A percentile compares a stretch with the other conserved stretches of the same genome.
phyloP scores from a whole-genome alignment of 2,797 vertebrate species.

The Staurois parvus region DNA sequence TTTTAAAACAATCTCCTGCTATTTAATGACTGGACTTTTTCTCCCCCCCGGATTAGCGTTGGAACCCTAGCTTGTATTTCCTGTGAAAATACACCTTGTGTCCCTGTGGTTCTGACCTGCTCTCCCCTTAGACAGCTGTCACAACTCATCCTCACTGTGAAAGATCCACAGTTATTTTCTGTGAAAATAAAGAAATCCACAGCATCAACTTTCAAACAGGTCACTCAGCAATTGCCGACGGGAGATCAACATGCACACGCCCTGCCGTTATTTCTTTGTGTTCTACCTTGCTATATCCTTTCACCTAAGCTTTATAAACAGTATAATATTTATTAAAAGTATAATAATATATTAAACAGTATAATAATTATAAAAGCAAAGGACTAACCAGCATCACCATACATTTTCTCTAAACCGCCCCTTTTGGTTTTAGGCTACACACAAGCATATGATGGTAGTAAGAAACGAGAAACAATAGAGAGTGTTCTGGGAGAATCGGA shows the following conservation, averaged over 20 bases:
- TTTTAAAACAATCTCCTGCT: no score
- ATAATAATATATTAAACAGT: no score
- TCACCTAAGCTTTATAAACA: neutral
- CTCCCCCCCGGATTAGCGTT: neutral
- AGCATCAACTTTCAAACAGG: neutral
- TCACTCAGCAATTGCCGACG: neutral
- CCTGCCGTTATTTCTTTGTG: neutral
- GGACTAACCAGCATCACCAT: no score
- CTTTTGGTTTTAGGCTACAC: neutral
- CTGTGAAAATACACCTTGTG: slow-evolving; percentile 30
- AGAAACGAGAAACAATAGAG: no score
- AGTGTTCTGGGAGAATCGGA: neutral
- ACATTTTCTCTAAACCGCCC: no score
- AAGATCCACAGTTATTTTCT: slow-evolving; percentile 44
- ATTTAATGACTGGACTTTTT: no score
- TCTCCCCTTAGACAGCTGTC: slow-evolving; percentile 28
- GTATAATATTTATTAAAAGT: no score
- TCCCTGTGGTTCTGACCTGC: neutral
- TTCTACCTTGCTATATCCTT: neutral
- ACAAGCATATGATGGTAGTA: neutral
- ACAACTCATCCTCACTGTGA: slow-evolving; percentile 19
- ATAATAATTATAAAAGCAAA: no score
- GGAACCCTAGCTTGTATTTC: slow-evolving; percentile 21
- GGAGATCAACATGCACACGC: neutral
- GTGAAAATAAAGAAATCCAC: slow-evolving; percentile 38